These are phyloP conservation scores for Anguilla pacifica DNA, from an alignment of 2,797 vertebrate species.

Conservation along the genomic window DNA sequence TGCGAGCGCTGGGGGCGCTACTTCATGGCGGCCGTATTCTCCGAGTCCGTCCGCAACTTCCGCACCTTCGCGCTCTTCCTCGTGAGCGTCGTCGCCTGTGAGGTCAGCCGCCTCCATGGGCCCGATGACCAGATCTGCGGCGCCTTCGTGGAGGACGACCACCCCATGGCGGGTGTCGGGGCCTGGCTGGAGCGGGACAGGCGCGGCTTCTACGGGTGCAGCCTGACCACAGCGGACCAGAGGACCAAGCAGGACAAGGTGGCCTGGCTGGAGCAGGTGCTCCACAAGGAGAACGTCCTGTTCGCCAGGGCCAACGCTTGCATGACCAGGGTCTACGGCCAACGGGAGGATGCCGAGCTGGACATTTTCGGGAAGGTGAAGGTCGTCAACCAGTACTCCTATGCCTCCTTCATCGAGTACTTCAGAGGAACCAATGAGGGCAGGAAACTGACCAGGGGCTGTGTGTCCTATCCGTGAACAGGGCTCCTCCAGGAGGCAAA, in stretches of 20 bases:
- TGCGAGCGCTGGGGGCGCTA: slow-evolving; percentile 66
- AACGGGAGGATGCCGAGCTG: slow-evolving; percentile 60
- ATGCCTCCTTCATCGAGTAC: slow-evolving; percentile 65
- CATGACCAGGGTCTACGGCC: slow-evolving; percentile 50
- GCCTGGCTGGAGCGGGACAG: slow-evolving; percentile 42
- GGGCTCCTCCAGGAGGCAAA: too few species aligned
- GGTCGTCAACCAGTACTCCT: slow-evolving; percentile 67
- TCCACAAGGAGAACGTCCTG: slow-evolving; percentile 61
- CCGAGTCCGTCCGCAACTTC: slow-evolving; percentile 62
- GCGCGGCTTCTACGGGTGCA: slow-evolving; percentile 4
- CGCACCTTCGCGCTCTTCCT: slow-evolving; percentile 66
- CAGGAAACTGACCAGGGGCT: slow-evolving; percentile 64
- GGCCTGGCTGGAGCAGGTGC: slow-evolving; percentile 61
- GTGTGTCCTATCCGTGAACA: slow-evolving; percentile 23
- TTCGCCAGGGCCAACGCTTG: slow-evolving; percentile 56
- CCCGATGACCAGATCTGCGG: slow-evolving; percentile 48
- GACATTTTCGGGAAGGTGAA: slow-evolving; percentile 65
- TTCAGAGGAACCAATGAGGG: slow-evolving; percentile 67
- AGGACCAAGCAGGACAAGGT: slow-evolving; percentile 44
- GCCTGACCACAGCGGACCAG: slow-evolving; percentile 12
- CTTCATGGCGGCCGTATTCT: slow-evolving; percentile 65
- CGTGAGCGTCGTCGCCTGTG: slow-evolving; percentile 65
- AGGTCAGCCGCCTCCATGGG: slow-evolving; percentile 55
- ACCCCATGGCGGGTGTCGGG: slow-evolving; percentile 59
- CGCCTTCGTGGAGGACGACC: slow-evolving; percentile 59